Base-by-base conservation (phyloP, 1,140 invertebrate species). In the Calephelis nemesis region DNA sequence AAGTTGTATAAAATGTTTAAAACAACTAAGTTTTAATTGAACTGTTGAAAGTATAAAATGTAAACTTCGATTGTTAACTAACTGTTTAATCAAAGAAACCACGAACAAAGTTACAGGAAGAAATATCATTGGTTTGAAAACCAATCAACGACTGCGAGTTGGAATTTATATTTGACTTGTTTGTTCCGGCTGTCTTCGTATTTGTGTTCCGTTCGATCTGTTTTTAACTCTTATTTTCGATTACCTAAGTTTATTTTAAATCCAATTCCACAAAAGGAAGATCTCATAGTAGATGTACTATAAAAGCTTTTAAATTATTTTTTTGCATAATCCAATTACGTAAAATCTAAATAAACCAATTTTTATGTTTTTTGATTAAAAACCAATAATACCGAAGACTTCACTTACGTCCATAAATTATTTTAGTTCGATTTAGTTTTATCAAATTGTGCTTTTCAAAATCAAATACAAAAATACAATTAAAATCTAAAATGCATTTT, bases 1-100 rank as follows among this genome's bases (percentile, higher is more conserved):
- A 12, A 10, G 15, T 54, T 54, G 15, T 5, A n/a, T 49, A 11
- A n/a, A n/a, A 12, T 54, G 8, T 5, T 30, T 19, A 54, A 19
- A 54, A 19, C 50, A 52, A 7, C 30, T 9, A 54, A 54, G 52
- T 30, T 54, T 30, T 10, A 54, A 54, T 11, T 19, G 52, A 52
- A 15, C 50, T 9, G 9, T 54, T 4, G 9, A 10, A 10, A 30
- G 4, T 54, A 54, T 30, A 54, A 54, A 54, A 54, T 10, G 52
- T 54, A 54, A 54, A 54, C 52, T 54, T 5, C 52, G 9, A 54
- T 54, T 19, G 52, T 54, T 54, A 54, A 19, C 15, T 54, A 52
- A 52, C 52, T 19, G 19, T 54, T 30, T 54, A 54, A 54, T 54
- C 52, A 39, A 54, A 54, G 52, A 54, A 52, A 54, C 52, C 19